Percentiles rank a stretch among this genome's conserved stretches.
Evolutionary conservation across 2,888 invertebrate species (phyloP).

Genomic region (Mystacides longicornis): DNA sequence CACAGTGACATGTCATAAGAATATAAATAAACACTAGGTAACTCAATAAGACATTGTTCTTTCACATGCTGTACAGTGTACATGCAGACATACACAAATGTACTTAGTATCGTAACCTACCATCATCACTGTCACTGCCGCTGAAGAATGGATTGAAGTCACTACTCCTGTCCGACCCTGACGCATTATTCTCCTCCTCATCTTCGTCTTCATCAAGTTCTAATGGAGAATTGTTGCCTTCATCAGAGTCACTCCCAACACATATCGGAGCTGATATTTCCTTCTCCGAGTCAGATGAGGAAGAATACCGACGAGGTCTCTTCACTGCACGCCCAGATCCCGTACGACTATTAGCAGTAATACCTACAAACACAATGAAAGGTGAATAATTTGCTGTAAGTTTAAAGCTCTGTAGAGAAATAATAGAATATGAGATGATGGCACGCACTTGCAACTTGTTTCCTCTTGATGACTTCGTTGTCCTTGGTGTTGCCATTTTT

Average conservation of each 20-base stretch:
- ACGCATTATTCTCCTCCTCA: slow-evolving; percentile 40
- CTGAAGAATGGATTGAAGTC: slow-evolving; percentile 92
- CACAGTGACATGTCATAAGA: background rate
- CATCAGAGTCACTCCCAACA: slow-evolving; percentile 51
- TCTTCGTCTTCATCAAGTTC: slow-evolving; percentile 39
- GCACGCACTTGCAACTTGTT: slow-evolving; percentile 24
- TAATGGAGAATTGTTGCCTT: slow-evolving; percentile 45
- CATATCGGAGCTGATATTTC: slow-evolving; percentile 28
- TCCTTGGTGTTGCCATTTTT: slow-evolving; percentile 30
- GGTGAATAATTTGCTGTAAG: background rate
- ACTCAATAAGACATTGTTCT: too few species aligned
- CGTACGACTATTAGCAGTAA: background rate
- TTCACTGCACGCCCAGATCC: slow-evolving; percentile 35
- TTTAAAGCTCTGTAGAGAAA: too few species aligned
- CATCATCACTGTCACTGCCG: slow-evolving; percentile 74
- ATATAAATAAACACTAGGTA: background rate
- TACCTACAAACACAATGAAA: background rate
- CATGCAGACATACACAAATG: background rate
- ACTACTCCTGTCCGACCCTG: slow-evolving; percentile 59
- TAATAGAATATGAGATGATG: background rate
- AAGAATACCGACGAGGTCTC: slow-evolving; percentile 49
- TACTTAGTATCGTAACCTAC: slow-evolving; percentile 33
- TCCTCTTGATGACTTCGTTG: slow-evolving; percentile 33
- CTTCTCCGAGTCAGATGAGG: slow-evolving; percentile 54
- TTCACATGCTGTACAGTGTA: background rate